Evolutionary conservation across 1,140 invertebrate genomes (phyloP).

Genomic region (Branchinecta lindahli): DNA sequence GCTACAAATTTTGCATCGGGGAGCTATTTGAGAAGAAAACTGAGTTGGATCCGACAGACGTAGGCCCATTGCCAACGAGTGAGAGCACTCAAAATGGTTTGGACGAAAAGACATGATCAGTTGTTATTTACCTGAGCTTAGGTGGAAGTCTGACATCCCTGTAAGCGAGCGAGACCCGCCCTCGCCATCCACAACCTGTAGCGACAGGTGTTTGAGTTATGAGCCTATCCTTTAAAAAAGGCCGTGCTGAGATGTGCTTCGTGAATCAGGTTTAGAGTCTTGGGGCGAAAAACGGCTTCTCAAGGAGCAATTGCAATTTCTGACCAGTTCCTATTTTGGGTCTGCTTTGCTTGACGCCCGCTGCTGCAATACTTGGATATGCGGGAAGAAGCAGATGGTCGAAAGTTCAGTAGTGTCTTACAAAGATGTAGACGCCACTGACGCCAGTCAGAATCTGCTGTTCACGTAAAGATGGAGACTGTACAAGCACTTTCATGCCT

Average conservation of each 20-base stretch:
- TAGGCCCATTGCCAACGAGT: too few species aligned
- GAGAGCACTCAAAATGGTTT: too few species aligned
- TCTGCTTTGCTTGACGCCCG: background rate
- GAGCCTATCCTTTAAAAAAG: background rate
- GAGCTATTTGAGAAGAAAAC: too few species aligned
- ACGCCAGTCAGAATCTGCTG: background rate
- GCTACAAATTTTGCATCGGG: too few species aligned
- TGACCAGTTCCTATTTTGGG: constrained; percentile 8
- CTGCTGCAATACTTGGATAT: background rate
- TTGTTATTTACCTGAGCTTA: too few species aligned
- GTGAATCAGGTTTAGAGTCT: constrained; percentile 3
- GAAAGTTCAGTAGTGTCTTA: background rate
- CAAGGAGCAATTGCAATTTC: background rate
- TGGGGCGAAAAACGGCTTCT: constrained; percentile 6
- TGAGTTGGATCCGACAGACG: too few species aligned
- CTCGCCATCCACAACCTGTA: background rate
- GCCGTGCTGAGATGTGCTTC: background rate
- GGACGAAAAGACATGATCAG: too few species aligned
- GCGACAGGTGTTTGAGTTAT: background rate
- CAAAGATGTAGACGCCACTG: background rate
- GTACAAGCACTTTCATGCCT: background rate
- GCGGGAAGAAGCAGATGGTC: background rate
- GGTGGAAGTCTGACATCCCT: too few species aligned
- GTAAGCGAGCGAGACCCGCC: background rate
- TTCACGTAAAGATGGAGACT: background rate